Percentiles rank a stretch among this genome's conserved stretches.
Conservation (phyloP, 2,888 invertebrate species). For the Lithophane leautieri region DNA sequence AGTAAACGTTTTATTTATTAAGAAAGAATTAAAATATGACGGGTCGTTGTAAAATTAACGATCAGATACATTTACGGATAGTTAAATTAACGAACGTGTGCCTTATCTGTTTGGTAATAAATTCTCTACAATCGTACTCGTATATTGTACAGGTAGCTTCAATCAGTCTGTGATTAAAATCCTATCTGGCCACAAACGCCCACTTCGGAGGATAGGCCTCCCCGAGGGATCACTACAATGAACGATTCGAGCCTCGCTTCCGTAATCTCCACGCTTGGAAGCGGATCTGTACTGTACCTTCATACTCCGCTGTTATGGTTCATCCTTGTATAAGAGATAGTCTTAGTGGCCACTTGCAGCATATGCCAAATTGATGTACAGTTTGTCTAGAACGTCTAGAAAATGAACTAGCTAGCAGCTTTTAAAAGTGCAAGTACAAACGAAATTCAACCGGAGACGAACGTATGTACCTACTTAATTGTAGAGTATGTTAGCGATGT, state of each 20-base stretch:
- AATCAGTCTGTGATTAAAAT: conserved; percentile 44
- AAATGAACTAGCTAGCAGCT: background rate
- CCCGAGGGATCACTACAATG: conserved; percentile 25
- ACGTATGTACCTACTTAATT: background rate
- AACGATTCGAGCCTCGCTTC: conserved; percentile 26
- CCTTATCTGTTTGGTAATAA: conserved; percentile 25
- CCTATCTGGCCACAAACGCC: conserved; percentile 25
- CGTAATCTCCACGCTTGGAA: conserved; percentile 41
- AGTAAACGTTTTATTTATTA: conserved; percentile 46
- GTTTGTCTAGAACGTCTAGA: background rate
- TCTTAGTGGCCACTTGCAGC: background rate
- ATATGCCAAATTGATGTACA: background rate
- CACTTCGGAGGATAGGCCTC: conserved; percentile 16
- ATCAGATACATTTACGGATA: conserved; percentile 18
- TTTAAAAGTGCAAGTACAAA: background rate
- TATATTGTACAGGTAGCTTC: conserved; percentile 13
- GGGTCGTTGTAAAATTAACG: conserved; percentile 41
- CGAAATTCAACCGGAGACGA: background rate
- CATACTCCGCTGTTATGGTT: background rate
- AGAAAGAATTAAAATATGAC: conserved; percentile 45
- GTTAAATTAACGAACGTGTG: conserved; percentile 33
- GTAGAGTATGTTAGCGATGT: background rate
- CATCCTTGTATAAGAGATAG: background rate
- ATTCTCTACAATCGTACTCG: background rate
- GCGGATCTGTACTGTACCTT: conserved; percentile 8